Base-by-base conservation (phyloP, 2,113 vertebrate genomes). In the Connochaetes taurinus region DNA sequence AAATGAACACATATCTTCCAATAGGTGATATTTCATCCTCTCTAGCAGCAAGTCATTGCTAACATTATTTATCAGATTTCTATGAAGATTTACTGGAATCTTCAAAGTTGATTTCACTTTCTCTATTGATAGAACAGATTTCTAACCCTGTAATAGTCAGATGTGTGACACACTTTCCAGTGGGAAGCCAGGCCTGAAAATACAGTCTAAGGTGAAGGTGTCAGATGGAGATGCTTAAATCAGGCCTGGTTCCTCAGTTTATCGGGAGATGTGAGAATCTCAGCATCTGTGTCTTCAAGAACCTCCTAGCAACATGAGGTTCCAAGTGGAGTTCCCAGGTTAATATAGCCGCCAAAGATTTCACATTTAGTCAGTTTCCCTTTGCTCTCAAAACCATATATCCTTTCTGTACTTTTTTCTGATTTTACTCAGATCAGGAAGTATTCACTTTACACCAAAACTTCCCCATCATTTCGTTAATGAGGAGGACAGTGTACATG, bases 401-500 rank as follows among this genome's bases (percentile, higher is more conserved):
- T 96, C 97, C 94, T 97, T 81, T 98, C 94, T 97, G 97, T 87
- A 97, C 91, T 97, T 98, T 96, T 97, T 93, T 97, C 86, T 96
- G 76, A 82, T 78, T 91, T 97, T 95, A 97, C 94, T 96, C 96
- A 98, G 96, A 97, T 97, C 74, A 97, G 86, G 88, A 97, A 97
- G 92, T 95, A 31, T 90, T 94, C 67, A 84, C 80, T 50, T 97
- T 52, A 71, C 50, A 92, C 87, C 31, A 55, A 94, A 96, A 97
- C 82, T 97, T 86, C 85, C 97, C 91, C 97, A 53, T 95, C 85
- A 2, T 47, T 92, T 97, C 19, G 43, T 74, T 47, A 52, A 50
- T 27, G 43, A 90, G 43, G 21, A 96, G 80, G 85, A 40, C 23
- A 31, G 14, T 0, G n/a, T 71, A 16, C 33, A 19, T 19, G 33